phyloP scores from a whole-genome alignment of 2,888 invertebrate genomes.

The Chesias legatella region DNA sequence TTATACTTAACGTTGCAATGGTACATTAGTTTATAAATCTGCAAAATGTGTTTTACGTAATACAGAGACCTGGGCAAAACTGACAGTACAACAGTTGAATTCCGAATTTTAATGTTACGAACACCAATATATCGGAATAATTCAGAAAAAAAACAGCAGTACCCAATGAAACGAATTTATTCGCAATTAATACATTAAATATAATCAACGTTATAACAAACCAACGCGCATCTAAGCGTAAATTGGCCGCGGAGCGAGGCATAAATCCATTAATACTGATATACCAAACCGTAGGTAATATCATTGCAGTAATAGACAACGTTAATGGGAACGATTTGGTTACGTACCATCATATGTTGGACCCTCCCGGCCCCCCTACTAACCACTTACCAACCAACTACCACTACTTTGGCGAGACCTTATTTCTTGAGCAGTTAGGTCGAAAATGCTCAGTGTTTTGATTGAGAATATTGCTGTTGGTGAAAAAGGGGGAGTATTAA shows the following conservation, averaged over 20 bases:
- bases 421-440: not conserved
- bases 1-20: no score
- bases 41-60: no score
- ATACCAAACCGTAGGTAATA: slow-evolving; percentile 62
- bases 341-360: slow-evolving; percentile 38
- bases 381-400: slow-evolving; percentile 18
- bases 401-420: not conserved
- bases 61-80: no score
- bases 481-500: slow-evolving; percentile 36
- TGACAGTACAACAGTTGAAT: no score
- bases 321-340: slow-evolving; percentile 58
- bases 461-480: slow-evolving; percentile 12
- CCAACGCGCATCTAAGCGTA: slow-evolving; percentile 4
- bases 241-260: slow-evolving; percentile 33
- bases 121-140: no score
- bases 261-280: slow-evolving; percentile 56
- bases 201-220: slow-evolving; percentile 1
- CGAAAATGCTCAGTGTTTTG: slow-evolving; percentile 10
- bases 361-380: slow-evolving; percentile 34
- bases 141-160: no score
- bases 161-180: no score
- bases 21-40: no score
- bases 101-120: no score
- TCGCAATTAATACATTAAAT: not conserved
- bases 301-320: slow-evolving; percentile 61